phyloP scores from a whole-genome alignment of 2,888 invertebrate genomes.

The Aromia moschata region DNA sequence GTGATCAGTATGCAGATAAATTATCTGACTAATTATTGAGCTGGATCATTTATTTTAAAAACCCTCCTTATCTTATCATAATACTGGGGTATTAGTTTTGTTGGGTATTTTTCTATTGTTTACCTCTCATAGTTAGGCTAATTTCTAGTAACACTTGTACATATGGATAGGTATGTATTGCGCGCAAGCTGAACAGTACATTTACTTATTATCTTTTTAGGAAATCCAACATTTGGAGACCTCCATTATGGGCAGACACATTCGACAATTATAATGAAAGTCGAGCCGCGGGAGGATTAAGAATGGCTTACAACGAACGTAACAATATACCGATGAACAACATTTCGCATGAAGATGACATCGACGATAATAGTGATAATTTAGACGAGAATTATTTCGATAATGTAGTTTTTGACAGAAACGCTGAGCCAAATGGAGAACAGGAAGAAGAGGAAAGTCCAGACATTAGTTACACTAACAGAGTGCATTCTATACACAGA shows the following conservation, averaged over 20 bases:
- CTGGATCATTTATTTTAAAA: too few relatives aligned
- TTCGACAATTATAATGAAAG: background rate
- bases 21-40: too few relatives aligned
- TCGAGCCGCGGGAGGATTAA: background rate
- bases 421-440: background rate
- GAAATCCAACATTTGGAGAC: background rate
- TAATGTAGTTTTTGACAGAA: background rate
- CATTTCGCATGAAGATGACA: background rate
- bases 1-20: too few relatives aligned
- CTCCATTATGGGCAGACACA: conserved; percentile 4
- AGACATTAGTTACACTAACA: background rate
- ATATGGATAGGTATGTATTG: conserved; percentile 8
- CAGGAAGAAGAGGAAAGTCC: background rate
- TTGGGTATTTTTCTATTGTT: too few relatives aligned
- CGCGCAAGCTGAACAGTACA: background rate
- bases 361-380: conserved; percentile 1
- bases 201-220: background rate
- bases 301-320: conserved; percentile 5
- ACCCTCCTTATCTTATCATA: too few relatives aligned
- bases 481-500: conserved; percentile 40
- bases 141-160: background rate
- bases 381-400: conserved; percentile 17
- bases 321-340: conserved; percentile 2
- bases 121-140: too few relatives aligned
- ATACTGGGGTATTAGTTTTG: too few relatives aligned